These are phyloP conservation scores for Macropodus opercularis DNA, from an alignment of 2,797 vertebrate genomes.

Conservation along the genomic window DNA sequence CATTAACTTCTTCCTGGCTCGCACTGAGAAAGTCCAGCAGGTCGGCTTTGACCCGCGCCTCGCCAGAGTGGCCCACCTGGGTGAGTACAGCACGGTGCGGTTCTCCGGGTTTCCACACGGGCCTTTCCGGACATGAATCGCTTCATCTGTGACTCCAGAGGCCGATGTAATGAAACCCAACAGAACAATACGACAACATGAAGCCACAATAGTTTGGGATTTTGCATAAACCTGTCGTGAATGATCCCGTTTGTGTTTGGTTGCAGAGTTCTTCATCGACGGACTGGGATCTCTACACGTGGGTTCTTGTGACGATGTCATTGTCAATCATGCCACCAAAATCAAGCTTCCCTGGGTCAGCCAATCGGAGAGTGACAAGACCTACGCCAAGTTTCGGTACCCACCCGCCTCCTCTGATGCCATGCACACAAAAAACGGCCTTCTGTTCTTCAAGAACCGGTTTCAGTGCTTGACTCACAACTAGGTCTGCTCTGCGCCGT, in stretches of 20 bases:
- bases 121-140: too few species aligned
- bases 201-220: too few species aligned
- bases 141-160: too few species aligned
- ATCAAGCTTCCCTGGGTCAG: constrained; percentile 89
- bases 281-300: constrained; percentile 91
- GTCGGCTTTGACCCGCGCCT: constrained; percentile 93
- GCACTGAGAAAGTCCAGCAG: constrained; percentile 90
- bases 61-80: constrained; percentile 87
- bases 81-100: constrained; percentile 76
- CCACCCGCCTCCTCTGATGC: constrained; percentile 81
- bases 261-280: constrained; percentile 87
- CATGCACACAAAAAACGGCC: constrained; percentile 81
- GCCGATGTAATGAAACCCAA: too few species aligned
- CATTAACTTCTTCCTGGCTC: constrained; percentile 95
- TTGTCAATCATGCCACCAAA: constrained; percentile 92
- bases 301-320: constrained; percentile 91
- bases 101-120: too few species aligned
- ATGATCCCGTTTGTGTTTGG: background rate
- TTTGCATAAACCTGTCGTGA: too few species aligned
- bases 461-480: constrained; percentile 91
- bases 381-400: constrained; percentile 90
- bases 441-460: constrained; percentile 93
- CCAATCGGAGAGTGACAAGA: constrained; percentile 85
- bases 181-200: too few species aligned
- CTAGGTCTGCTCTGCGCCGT: constrained; percentile 62